Percentiles rank a stretch among this genome's conserved stretches.
Evolutionary conservation across 2,888 invertebrate genomes (phyloP).

Genomic region (Sabellastarte sp.): DNA sequence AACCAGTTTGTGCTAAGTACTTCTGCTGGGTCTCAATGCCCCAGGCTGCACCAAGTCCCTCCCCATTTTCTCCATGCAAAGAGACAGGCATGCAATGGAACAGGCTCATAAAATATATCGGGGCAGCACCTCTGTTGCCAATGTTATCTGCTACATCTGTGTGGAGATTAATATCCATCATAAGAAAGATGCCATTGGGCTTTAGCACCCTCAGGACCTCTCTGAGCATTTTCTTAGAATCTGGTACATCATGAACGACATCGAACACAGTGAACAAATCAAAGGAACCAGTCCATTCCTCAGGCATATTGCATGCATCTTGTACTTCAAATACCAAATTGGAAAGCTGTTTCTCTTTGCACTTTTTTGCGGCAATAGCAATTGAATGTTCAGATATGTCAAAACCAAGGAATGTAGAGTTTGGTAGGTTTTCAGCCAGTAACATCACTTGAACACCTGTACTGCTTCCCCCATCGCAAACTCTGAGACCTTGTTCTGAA

Average conservation of each 20-base stretch:
- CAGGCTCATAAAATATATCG: slow-evolving; percentile 3
- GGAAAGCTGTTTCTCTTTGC: neutral
- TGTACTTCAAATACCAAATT: slow-evolving; percentile 7
- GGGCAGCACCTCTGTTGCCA: neutral
- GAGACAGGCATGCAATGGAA: slow-evolving; percentile 18
- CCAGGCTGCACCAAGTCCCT: slow-evolving; percentile 14
- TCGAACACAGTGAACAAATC: slow-evolving; percentile 7
- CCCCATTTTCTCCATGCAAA: slow-evolving; percentile 2
- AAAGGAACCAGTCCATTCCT: slow-evolving; percentile 8
- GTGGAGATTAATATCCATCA: slow-evolving; percentile 7
- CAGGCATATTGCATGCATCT: slow-evolving; percentile 11
- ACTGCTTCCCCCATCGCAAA: slow-evolving; percentile 13
- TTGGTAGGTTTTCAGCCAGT: slow-evolving; percentile 12
- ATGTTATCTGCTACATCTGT: slow-evolving; percentile 8
- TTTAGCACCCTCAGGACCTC: slow-evolving; percentile 12
- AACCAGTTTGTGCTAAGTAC: slow-evolving; percentile 13
- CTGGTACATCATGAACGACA: slow-evolving; percentile 17
- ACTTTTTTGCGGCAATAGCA: neutral
- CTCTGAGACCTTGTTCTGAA: slow-evolving; percentile 6
- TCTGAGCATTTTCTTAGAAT: slow-evolving; percentile 6
- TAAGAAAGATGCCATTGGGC: slow-evolving; percentile 9
- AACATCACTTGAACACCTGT: neutral
- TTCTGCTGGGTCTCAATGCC: slow-evolving; percentile 9
- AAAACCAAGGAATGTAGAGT: slow-evolving; percentile 9
- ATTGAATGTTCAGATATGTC: slow-evolving; percentile 13